Evolutionary conservation across 2,797 vertebrate genomes (phyloP), one percentile per base, ranked within the genome.

Genomic region (Sebastes taczanowskii): DNA sequence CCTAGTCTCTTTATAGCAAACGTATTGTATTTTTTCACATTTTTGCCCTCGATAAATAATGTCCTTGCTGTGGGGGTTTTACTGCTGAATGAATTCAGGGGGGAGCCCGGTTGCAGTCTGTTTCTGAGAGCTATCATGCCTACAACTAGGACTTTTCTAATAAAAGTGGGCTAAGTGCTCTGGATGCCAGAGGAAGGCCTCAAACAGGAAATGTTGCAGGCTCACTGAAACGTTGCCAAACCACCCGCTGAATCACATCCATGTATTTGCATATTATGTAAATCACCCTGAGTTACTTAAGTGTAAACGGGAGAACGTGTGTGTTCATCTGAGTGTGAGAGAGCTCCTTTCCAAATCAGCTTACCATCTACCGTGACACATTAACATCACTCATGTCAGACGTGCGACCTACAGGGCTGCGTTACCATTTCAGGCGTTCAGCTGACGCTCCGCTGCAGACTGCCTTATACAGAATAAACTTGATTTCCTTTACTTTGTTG

Each of bases 201-300:
- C 81, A 56, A 77, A 81, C 80, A 84, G 87, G 82, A 91, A 87
- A 81, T 66, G 78, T 77, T 61, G 58, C 78, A 68, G 82, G 68
- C 85, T 83, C 64, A 1, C 73, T 81, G 67, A 77, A 78, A 71
- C 73, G 61, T 32, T 77, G 88, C 89, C 88, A 91, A 90, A 85
- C 87, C 85, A 63, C 87, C 67, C 66, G 52, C 80, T 74, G 69
- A 91, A 89, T 92, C 85, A 64, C 59, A 66, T 78, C 82, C 89
- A 91, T 77, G 71, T 83, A 84, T 91, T 92, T 89, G 84, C 87
- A 90, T 87, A 81, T 82, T 88, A 93, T 91, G 87, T 81, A 90
- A 92, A 93, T 90, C 60, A 52, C 4, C 7, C 14, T 0, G 71
- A 74, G 79, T 85, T 79, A 81, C 71, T 86, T 63, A 68, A 72